Evolutionary conservation across 2,113 vertebrate genomes (phyloP).

Genomic region (Boleophthalmus pectinirostris): DNA sequence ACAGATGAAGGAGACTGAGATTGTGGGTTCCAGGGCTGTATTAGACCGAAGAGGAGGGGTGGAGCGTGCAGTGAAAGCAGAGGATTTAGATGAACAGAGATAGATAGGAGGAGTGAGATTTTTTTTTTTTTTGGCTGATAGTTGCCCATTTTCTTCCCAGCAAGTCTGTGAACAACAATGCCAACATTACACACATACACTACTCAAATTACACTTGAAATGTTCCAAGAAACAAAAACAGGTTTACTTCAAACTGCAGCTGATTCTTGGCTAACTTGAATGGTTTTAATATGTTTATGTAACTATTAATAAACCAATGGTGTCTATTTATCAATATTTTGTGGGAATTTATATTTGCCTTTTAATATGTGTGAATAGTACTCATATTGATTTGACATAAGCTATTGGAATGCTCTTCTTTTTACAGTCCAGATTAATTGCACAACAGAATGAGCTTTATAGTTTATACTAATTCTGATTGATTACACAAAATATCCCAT

Average conservation of each 20-base stretch:
- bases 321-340: neutral
- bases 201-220: neutral
- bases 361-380: neutral
- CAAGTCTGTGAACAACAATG: neutral
- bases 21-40: slow-evolving; percentile 20
- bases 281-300: neutral
- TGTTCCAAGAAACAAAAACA: slow-evolving; percentile 1
- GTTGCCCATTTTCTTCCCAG: slow-evolving; percentile 25
- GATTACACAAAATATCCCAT: too few relatives aligned
- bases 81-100: slow-evolving; percentile 50
- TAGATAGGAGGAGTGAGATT: slow-evolving; percentile 26
- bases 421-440: too few relatives aligned
- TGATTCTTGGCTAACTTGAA: neutral
- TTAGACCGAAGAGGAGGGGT: slow-evolving; percentile 9
- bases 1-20: slow-evolving; percentile 5
- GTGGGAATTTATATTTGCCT: neutral
- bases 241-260: neutral
- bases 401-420: too few relatives aligned
- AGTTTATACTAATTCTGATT: too few relatives aligned
- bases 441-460: too few relatives aligned
- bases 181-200: neutral
- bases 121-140: slow-evolving; percentile 21
- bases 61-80: slow-evolving; percentile 14
- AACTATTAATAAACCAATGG: neutral
- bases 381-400: too few relatives aligned